Conservation (phyloP, 2,888 invertebrate genomes). For the Beris morrisii region DNA sequence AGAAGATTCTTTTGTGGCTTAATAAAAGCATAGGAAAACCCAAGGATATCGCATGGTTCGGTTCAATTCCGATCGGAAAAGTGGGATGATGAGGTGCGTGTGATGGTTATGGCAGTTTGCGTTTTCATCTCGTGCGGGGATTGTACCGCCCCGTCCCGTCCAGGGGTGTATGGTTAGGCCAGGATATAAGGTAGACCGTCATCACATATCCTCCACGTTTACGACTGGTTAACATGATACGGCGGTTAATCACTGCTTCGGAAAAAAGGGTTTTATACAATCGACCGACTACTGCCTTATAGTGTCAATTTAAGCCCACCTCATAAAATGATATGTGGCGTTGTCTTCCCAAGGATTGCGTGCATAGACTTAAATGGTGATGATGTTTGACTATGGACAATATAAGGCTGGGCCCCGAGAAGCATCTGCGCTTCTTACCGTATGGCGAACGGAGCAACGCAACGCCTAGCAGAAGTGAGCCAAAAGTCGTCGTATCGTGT, state of each 20-base stretch:
- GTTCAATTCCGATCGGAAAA: slow-evolving; percentile 21
- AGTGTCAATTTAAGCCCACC: slow-evolving; percentile 9
- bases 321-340: slow-evolving; percentile 3
- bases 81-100: slow-evolving; percentile 31
- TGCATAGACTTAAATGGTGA: slow-evolving; percentile 14
- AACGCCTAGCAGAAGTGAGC: too few species aligned
- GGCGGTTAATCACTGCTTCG: slow-evolving; percentile 23
- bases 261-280: slow-evolving; percentile 19
- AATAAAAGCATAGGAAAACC: slow-evolving; percentile 21
- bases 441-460: too few species aligned
- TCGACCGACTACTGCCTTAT: slow-evolving; percentile 3
- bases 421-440: too few species aligned
- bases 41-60: slow-evolving; percentile 28
- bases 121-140: slow-evolving; percentile 21
- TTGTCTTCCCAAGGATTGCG: slow-evolving; percentile 13
- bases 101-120: slow-evolving; percentile 17
- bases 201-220: slow-evolving; percentile 11
- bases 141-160: not conserved
- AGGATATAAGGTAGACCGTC: slow-evolving; percentile 8
- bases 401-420: not conserved
- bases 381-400: slow-evolving; percentile 18
- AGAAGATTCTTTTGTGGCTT: slow-evolving; percentile 18
- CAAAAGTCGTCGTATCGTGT: too few species aligned
- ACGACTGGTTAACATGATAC: slow-evolving; percentile 23
- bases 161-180: slow-evolving; percentile 23